phyloP scores from a whole-genome alignment of 2,888 invertebrate species.

The Apomyelois bistriatella region DNA sequence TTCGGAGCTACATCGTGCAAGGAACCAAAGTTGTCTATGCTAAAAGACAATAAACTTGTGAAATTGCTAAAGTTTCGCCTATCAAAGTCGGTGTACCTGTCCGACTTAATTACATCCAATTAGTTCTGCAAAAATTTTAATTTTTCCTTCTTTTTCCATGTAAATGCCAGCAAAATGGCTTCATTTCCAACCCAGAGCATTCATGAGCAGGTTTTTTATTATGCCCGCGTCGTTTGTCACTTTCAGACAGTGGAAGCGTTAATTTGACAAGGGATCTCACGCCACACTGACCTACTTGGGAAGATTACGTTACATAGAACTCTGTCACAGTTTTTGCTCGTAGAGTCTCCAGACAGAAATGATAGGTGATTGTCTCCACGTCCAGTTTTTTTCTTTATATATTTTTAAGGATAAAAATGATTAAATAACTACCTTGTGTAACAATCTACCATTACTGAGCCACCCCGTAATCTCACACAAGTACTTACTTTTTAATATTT shows the following conservation, averaged over 20 bases:
- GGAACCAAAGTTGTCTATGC: neutral
- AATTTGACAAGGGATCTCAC: conserved; percentile 75
- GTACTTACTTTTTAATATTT: no score
- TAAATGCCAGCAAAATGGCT: conserved; percentile 37
- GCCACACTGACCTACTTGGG: conserved; percentile 61
- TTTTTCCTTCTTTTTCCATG: conserved; percentile 29
- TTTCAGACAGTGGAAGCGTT: conserved; percentile 65
- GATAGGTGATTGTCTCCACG: neutral
- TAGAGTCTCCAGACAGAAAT: conserved; percentile 7
- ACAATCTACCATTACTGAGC: no score
- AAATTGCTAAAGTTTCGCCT: conserved; percentile 17
- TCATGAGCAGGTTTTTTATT: conserved; percentile 42
- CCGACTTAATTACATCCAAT: conserved; percentile 20
- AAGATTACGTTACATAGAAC: conserved; percentile 48
- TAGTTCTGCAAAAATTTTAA: conserved; percentile 19
- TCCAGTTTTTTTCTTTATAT: neutral
- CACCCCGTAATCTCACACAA: no score
- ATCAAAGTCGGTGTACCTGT: conserved; percentile 5
- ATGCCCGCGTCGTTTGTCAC: conserved; percentile 69
- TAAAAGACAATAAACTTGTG: neutral
- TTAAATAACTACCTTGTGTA: no score
- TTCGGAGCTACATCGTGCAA: neutral
- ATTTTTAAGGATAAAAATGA: no score
- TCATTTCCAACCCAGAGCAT: conserved; percentile 29
- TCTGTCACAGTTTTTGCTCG: conserved; percentile 40